These are phyloP conservation scores for Synergus laeviventris DNA, from an alignment of 2,888 invertebrate genomes.

Conservation along the genomic window DNA sequence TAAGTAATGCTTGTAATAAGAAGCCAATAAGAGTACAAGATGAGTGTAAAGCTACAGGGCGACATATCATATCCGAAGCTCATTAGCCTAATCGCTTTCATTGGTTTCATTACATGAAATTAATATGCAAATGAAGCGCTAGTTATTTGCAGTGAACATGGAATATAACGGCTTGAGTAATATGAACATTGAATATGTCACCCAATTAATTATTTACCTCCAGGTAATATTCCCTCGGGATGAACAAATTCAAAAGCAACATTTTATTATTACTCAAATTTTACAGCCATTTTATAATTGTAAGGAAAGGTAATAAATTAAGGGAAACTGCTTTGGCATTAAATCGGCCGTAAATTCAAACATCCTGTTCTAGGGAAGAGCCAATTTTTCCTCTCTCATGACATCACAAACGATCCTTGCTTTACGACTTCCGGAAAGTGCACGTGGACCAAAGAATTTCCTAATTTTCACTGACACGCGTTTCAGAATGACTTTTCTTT, in stretches of 20 bases:
- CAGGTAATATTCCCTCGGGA: conserved; percentile 6
- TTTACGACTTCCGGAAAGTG: background rate
- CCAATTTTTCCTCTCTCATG: background rate
- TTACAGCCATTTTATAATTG: background rate
- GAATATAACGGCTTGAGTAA: conserved; percentile 58
- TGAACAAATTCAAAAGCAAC: background rate
- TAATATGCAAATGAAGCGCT: conserved; percentile 71
- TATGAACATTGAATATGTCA: conserved; percentile 62
- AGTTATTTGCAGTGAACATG: conserved; percentile 64
- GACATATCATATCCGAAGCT: conserved; percentile 65
- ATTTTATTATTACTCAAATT: background rate
- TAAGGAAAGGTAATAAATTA: background rate
- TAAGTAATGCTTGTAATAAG: background rate
- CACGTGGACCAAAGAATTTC: conserved; percentile 37
- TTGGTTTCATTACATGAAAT: conserved; percentile 71
- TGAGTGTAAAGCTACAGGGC: conserved; percentile 57
- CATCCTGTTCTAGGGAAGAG: background rate
- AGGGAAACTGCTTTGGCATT: background rate
- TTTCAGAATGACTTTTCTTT: conserved; percentile 33
- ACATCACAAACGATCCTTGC: conserved; percentile 24
- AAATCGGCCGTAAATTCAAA: background rate
- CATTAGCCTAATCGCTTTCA: conserved; percentile 72
- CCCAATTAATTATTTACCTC: conserved; percentile 71
- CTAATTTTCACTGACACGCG: conserved; percentile 16
- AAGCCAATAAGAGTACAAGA: conserved; percentile 16